phyloP scores from a whole-genome alignment of 2,113 vertebrate genomes.

The Rhombomys opimus region DNA sequence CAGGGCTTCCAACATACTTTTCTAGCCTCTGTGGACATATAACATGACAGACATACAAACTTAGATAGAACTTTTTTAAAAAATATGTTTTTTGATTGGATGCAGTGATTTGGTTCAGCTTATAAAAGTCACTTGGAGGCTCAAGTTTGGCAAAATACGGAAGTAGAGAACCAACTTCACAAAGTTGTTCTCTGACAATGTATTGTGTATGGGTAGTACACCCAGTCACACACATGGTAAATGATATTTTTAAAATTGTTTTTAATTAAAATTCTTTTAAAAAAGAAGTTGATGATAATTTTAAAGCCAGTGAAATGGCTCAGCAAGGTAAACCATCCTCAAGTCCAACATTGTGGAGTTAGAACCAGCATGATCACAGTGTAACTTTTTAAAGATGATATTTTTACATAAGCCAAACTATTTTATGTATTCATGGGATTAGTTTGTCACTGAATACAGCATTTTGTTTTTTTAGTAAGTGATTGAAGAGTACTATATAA shows the following conservation, averaged over 20 bases:
- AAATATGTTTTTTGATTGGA: no score
- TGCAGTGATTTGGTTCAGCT: background rate
- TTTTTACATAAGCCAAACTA: conserved; percentile 5
- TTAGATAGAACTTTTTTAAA: background rate
- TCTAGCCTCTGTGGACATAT: background rate
- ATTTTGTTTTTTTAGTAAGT: conserved; percentile 37
- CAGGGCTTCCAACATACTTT: background rate
- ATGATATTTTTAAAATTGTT: background rate
- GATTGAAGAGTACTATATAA: background rate
- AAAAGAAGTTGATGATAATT: background rate
- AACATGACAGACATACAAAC: background rate
- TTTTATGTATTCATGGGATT: background rate
- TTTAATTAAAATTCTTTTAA: background rate
- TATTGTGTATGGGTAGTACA: background rate
- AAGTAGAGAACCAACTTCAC: background rate
- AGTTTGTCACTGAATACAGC: background rate
- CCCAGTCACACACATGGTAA: background rate
- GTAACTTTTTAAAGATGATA: background rate
- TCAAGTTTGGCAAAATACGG: background rate
- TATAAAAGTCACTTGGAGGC: background rate
- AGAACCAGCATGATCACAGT: background rate
- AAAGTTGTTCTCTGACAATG: background rate
- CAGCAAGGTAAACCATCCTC: background rate
- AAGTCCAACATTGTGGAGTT: background rate
- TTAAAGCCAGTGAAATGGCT: background rate